phyloP scores from a whole-genome alignment of 2,113 vertebrate genomes.

The Phrynosoma blainvillii region DNA sequence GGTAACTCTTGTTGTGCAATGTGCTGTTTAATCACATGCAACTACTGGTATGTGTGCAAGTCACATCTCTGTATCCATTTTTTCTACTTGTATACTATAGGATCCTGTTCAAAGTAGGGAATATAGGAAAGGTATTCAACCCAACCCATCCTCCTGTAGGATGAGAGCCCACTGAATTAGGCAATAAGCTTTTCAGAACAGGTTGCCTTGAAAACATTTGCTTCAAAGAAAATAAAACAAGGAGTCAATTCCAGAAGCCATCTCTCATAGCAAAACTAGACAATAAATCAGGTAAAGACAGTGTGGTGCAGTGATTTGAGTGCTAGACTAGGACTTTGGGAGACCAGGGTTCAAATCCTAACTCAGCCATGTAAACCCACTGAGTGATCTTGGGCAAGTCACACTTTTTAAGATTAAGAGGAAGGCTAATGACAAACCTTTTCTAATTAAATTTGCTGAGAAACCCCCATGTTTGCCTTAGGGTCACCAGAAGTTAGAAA shows the following conservation, averaged over 20 bases:
- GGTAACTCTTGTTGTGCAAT: neutral
- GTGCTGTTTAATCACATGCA: neutral
- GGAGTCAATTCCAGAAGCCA: neutral
- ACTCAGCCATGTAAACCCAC: too few species aligned
- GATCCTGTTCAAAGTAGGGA: neutral
- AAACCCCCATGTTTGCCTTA: too few species aligned
- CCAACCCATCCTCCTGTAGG: neutral
- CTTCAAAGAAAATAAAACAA: neutral
- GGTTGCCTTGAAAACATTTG: neutral
- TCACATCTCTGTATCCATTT: neutral
- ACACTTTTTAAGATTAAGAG: too few species aligned
- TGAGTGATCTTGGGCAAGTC: too few species aligned
- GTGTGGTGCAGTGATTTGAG: too few species aligned
- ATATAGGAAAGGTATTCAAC: neutral
- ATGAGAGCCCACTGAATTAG: too few species aligned
- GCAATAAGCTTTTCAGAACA: neutral
- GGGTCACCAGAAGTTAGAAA: too few species aligned
- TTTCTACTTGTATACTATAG: neutral
- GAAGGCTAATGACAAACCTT: too few species aligned
- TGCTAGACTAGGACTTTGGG: too few species aligned
- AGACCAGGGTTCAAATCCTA: too few species aligned
- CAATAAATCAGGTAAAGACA: neutral
- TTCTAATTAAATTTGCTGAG: too few species aligned
- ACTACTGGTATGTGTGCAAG: neutral
- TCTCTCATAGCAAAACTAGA: neutral